phyloP scores from a whole-genome alignment of 2,888 invertebrate species.

The Ecdyonurus torrentis region DNA sequence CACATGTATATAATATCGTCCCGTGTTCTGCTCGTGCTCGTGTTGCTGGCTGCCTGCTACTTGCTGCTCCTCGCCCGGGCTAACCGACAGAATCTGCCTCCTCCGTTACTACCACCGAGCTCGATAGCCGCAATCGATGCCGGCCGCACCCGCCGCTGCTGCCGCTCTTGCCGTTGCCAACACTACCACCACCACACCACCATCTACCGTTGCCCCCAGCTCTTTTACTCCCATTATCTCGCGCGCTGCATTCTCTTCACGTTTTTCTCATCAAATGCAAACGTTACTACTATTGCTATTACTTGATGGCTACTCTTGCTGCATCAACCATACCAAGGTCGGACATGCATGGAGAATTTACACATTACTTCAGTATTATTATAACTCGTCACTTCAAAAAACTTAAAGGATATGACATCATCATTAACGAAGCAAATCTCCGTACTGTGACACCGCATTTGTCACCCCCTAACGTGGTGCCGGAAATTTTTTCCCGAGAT shows the following conservation, averaged over 20 bases:
- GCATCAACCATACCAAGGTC: not conserved
- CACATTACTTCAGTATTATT: not conserved
- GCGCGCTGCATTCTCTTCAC: not conserved
- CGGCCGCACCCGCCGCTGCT: not conserved
- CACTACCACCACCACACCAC: not conserved
- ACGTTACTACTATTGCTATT: not conserved
- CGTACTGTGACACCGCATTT: not conserved
- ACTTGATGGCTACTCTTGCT: not conserved
- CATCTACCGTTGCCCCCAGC: not conserved
- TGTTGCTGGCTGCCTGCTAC: not conserved
- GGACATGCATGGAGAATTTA: not conserved
- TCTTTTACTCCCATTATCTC: not conserved
- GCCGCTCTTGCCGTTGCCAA: not conserved
- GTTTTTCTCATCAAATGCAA: not conserved
- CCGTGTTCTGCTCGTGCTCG: not conserved
- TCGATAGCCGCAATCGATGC: not conserved
- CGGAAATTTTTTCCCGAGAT: not conserved
- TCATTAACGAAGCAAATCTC: not conserved
- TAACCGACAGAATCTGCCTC: not conserved
- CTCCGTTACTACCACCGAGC: not conserved
- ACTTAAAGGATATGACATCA: not conserved
- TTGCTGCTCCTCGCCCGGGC: not conserved
- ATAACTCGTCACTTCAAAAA: not conserved
- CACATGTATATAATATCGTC: too few relatives aligned
- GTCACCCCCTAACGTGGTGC: not conserved